Conservation (phyloP, 2,888 invertebrate genomes). For the Chrysopilus asiliformis region DNA sequence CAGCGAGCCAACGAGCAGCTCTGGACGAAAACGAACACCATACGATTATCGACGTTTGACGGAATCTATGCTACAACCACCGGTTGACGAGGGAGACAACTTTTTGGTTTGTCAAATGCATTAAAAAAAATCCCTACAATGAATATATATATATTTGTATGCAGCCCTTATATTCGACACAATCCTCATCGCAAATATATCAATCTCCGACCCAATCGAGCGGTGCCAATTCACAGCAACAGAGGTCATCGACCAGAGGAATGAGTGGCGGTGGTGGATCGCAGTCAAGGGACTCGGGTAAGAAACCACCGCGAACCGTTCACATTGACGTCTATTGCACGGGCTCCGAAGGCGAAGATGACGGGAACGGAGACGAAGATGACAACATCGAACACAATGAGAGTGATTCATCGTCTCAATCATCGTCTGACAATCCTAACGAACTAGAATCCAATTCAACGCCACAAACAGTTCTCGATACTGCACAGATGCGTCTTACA, state of each 20-base stretch:
- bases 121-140: too few species aligned
- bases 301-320: constrained; percentile 47
- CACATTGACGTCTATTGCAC: constrained; percentile 66
- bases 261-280: neutral
- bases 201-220: too few species aligned
- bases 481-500: constrained; percentile 44
- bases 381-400: neutral
- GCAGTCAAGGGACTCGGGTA: constrained; percentile 14
- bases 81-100: constrained; percentile 31
- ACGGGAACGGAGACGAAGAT: constrained; percentile 14
- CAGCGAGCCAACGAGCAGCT: constrained; percentile 22
- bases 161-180: constrained; percentile 17
- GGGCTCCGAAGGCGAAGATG: constrained; percentile 40
- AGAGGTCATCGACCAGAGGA: too few species aligned
- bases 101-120: constrained; percentile 30
- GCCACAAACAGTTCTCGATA: constrained; percentile 51
- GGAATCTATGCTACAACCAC: constrained; percentile 15
- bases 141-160: too few species aligned
- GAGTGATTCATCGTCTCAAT: constrained; percentile 24
- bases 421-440: constrained; percentile 21
- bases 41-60: constrained; percentile 28
- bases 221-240: constrained; percentile 9
- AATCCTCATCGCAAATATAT: constrained; percentile 29
- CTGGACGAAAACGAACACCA: constrained; percentile 17
- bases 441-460: constrained; percentile 40